Conservation (phyloP, 2,113 vertebrate genomes). For the Vidua macroura region DNA sequence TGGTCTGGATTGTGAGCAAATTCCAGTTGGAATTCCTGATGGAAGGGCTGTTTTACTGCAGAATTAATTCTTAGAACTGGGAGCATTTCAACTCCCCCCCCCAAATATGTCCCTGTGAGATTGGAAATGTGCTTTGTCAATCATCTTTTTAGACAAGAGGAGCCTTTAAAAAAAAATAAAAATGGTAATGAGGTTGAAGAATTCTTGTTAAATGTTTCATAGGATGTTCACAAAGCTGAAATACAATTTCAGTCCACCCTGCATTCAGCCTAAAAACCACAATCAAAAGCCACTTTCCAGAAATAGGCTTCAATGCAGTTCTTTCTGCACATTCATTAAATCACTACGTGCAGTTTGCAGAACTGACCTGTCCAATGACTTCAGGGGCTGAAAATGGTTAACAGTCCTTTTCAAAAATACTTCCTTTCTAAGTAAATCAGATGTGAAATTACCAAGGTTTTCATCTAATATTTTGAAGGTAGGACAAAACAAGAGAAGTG, state of each 20-base stretch:
- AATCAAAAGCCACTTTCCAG: neutral
- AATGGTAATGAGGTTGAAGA: neutral
- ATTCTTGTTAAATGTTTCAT: neutral
- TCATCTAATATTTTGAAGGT: neutral
- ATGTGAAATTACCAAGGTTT: neutral
- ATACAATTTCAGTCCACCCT: neutral
- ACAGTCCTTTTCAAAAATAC: neutral
- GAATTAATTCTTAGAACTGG: neutral
- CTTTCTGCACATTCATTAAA: neutral
- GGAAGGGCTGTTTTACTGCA: neutral
- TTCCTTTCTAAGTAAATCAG: neutral
- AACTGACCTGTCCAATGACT: neutral
- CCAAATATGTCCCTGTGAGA: neutral
- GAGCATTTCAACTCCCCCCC: neutral
- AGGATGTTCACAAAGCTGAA: neutral
- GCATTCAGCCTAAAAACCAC: neutral
- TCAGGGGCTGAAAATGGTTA: neutral
- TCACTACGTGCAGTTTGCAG: accelerated
- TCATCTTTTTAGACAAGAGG: neutral
- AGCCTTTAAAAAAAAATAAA: neutral
- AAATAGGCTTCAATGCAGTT: neutral
- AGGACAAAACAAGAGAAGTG: neutral
- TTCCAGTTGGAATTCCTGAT: neutral
- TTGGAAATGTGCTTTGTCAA: neutral
- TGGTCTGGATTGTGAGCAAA: neutral